These are phyloP conservation scores for Zaprionus kolodkinae DNA, from an alignment of 1,140 invertebrate species.

Conservation along the genomic window DNA sequence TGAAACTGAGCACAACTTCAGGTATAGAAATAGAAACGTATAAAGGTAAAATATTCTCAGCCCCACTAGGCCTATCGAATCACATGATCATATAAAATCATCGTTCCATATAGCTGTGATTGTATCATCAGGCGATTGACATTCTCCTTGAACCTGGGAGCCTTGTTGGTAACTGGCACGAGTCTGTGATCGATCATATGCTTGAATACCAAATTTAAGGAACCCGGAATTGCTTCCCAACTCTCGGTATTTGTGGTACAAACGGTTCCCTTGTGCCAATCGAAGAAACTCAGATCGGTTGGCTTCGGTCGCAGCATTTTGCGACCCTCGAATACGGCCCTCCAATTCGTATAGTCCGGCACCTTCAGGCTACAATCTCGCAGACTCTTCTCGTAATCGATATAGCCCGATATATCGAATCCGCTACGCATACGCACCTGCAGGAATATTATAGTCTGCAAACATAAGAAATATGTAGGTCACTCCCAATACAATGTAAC, in stretches of 20 bases:
- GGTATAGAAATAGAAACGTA: neutral
- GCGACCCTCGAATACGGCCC: constrained; percentile 28
- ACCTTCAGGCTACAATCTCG: neutral
- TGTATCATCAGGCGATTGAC: constrained; percentile 11
- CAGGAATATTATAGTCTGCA: constrained; percentile 43
- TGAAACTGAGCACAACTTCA: neutral
- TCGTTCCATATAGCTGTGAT: constrained; percentile 28
- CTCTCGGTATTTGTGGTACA: constrained; percentile 17
- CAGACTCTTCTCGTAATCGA: constrained; percentile 32
- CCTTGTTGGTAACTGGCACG: constrained; percentile 16
- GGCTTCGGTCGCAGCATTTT: constrained; percentile 20
- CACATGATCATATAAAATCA: constrained; percentile 45
- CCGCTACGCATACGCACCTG: constrained; percentile 25
- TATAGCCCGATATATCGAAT: constrained; percentile 38
- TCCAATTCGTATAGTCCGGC: constrained; percentile 25
- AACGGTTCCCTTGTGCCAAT: constrained; percentile 25
- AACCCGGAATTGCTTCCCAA: neutral
- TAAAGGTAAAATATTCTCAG: neutral
- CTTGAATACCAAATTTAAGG: constrained; percentile 18
- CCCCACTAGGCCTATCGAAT: neutral
- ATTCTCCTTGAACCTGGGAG: neutral
- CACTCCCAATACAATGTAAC: neutral
- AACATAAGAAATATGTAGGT: neutral
- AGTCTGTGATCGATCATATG: constrained; percentile 36
- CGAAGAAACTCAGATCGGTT: constrained; percentile 29